phyloP scores from a whole-genome alignment of 1,140 invertebrate genomes.

The Dysdera silvatica region DNA sequence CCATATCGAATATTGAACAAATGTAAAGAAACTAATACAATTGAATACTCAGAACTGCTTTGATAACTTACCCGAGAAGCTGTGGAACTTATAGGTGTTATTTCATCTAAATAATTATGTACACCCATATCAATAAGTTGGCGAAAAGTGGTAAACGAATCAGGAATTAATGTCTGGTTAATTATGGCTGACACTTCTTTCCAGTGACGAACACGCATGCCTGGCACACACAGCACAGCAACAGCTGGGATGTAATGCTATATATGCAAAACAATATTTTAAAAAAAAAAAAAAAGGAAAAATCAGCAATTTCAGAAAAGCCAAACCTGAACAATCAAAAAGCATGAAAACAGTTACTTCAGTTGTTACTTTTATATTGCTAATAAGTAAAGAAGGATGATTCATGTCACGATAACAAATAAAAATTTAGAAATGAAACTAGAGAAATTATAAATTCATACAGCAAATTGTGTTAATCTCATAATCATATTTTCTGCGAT shows the following conservation, averaged over 20 bases:
- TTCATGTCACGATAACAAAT: too few relatives aligned
- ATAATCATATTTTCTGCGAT: slow-evolving; percentile 60
- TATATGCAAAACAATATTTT: slow-evolving; percentile 40
- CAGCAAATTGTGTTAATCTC: slow-evolving; percentile 68
- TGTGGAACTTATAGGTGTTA: slow-evolving; percentile 77
- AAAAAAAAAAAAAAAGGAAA: not conserved
- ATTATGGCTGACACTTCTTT: slow-evolving; percentile 76
- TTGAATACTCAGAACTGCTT: not conserved
- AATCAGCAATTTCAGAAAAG: not conserved
- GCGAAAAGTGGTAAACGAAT: slow-evolving; percentile 70
- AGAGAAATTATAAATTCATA: slow-evolving; percentile 33
- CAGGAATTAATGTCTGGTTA: slow-evolving; percentile 73
- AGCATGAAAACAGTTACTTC: not conserved
- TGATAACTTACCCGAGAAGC: slow-evolving; percentile 56
- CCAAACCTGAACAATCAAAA: not conserved
- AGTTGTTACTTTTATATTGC: not conserved
- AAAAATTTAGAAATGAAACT: not conserved
- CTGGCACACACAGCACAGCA: slow-evolving; percentile 77
- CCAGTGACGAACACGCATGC: slow-evolving; percentile 79
- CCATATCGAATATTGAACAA: too few relatives aligned
- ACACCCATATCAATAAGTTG: slow-evolving; percentile 72
- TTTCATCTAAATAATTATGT: slow-evolving; percentile 62
- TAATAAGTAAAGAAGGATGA: not conserved
- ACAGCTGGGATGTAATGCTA: slow-evolving; percentile 69
- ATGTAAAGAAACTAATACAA: too few relatives aligned